Base-by-base conservation (phyloP, 2,113 vertebrate genomes). In the Melanostigma gelatinosum region DNA sequence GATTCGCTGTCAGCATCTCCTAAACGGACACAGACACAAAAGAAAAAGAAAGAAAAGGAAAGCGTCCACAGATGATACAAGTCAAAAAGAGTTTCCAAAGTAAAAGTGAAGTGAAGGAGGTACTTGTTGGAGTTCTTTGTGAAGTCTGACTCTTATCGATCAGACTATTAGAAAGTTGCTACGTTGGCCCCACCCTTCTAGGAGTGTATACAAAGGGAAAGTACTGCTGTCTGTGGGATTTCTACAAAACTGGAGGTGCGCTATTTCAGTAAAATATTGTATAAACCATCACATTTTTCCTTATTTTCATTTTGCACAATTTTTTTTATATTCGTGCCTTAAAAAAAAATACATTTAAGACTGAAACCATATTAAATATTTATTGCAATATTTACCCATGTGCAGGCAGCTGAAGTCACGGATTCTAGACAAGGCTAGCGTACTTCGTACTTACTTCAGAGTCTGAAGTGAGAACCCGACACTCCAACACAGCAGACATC, bases 141-240 rank as follows among this genome's bases (percentile, higher is more conserved):
- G 1, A 52, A 61, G 69, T 75, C 29, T 50, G 24, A 69, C 27
- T 57, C 29, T 65, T 52, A 34, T 72, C 27, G 22, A 62, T 72
- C n/a, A 11, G 79, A 16, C 27, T 34, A 46, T 52, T 84, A n/a
- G 18, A 70, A n/a, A 60, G 55, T 22, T 55, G 46, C 67, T 29
- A 20, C 42, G 1, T 11, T 72, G 29, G 64, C 81, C 12, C 73
- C 70, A 15, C 79, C 79, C 24, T 27, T 29, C 10, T 2, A 46
- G 69, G 61, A 75, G 81, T 46, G 80, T 60, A 46, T 24, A 32
- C 68, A 68, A 11, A 42, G 8, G 54, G 7, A 74, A 46, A 38
- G 11, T 6, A 22, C 6, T 22, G 6, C 67, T 15, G 9, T 48
- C 52, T 24, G 52, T 55, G n/a, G 11, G 38, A 3, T 36, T 7